Conservation (phyloP, 1,140 invertebrate species). For the Linepithema humile region DNA sequence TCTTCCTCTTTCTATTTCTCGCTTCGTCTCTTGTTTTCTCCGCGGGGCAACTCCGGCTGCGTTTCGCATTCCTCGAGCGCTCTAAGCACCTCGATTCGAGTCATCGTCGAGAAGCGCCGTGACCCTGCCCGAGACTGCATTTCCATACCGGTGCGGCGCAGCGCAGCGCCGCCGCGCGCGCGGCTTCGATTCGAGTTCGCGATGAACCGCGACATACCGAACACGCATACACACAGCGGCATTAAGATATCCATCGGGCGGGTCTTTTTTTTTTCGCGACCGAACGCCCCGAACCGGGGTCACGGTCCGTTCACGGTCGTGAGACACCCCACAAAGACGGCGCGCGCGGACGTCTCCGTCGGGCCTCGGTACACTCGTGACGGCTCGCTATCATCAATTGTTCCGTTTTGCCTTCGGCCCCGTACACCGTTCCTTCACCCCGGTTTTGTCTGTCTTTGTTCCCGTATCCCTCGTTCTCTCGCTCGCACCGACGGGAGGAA, state of each 20-base stretch:
- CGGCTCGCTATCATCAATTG: slow-evolving; percentile 68
- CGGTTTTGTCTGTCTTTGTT: not conserved
- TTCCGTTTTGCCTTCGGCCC: slow-evolving; percentile 61
- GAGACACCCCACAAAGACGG: slow-evolving; percentile 64
- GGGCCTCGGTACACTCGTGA: slow-evolving; percentile 40
- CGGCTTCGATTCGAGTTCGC: slow-evolving; percentile 39
- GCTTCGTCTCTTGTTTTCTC: not conserved
- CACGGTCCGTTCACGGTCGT: slow-evolving; percentile 58
- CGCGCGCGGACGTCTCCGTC: slow-evolving; percentile 53
- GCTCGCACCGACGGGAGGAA: slow-evolving; percentile 14
- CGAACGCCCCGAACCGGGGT: slow-evolving; percentile 50
- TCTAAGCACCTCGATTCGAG: slow-evolving; percentile 52
- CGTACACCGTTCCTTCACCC: slow-evolving; percentile 4
- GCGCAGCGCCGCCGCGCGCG: slow-evolving; percentile 4
- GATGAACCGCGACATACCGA: slow-evolving; percentile 55
- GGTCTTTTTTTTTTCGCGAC: slow-evolving; percentile 38
- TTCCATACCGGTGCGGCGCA: slow-evolving; percentile 37
- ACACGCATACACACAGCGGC: slow-evolving; percentile 31
- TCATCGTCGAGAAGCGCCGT: slow-evolving; percentile 49
- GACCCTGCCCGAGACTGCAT: slow-evolving; percentile 48
- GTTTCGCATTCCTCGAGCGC: slow-evolving; percentile 50
- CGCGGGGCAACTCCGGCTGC: slow-evolving; percentile 12
- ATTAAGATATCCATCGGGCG: slow-evolving; percentile 65
- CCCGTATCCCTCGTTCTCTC: not conserved
- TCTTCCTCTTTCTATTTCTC: not conserved